Percentiles rank a stretch among this genome's conserved stretches.
Conservation (phyloP, 2,888 invertebrate species). For the Cheilosia impressa region DNA sequence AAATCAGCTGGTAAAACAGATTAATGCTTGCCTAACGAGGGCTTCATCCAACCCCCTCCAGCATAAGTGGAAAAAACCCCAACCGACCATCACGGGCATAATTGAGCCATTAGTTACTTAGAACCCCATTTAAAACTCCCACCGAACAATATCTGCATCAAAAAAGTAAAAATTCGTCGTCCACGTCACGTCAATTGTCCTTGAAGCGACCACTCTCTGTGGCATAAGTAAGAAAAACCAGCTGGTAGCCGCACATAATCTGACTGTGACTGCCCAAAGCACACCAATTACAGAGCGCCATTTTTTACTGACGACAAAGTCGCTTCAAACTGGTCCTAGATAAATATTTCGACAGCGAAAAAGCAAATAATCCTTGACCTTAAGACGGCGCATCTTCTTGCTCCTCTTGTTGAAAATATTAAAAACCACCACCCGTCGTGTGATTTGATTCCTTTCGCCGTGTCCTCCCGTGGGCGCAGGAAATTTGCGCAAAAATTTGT, state of each 20-base stretch:
- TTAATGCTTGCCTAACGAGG: too few species aligned
- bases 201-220: constrained; percentile 3
- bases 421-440: constrained; percentile 20
- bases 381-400: constrained; percentile 21
- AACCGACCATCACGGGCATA: too few species aligned
- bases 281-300: constrained; percentile 50
- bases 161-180: neutral
- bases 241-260: constrained; percentile 43
- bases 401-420: constrained; percentile 49
- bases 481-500: constrained; percentile 58
- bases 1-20: too few species aligned
- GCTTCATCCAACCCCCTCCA: too few species aligned
- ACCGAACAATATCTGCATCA: too few species aligned
- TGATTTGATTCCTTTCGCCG: neutral
- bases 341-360: constrained; percentile 1
- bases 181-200: constrained; percentile 16
- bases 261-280: constrained; percentile 26
- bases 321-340: constrained; percentile 13
- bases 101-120: too few species aligned
- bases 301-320: constrained; percentile 16
- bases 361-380: constrained; percentile 64
- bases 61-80: too few species aligned
- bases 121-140: too few species aligned
- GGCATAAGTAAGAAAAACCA: constrained; percentile 11
- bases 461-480: neutral